These are phyloP conservation scores for Sinocyclocheilus rhinocerous DNA, from an alignment of 2,113 vertebrate genomes.

Conservation along the genomic window DNA sequence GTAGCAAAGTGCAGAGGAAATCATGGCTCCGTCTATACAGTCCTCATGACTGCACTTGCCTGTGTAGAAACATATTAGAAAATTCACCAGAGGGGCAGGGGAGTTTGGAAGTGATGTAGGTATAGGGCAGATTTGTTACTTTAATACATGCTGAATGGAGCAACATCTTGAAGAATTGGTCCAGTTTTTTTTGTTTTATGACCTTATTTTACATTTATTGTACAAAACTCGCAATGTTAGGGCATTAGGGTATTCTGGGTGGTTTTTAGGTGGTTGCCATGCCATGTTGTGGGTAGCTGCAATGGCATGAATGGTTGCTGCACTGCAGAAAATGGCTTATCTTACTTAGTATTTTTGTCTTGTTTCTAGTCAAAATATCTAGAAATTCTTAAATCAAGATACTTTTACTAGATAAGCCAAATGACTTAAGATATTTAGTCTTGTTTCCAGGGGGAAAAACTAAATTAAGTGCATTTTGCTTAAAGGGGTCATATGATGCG, in stretches of 20 bases:
- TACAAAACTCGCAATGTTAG: not conserved
- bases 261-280: not conserved
- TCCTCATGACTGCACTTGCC: not conserved
- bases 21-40: not conserved
- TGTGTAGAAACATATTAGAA: not conserved
- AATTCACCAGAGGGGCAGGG: not conserved
- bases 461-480: too few relatives aligned
- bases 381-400: too few relatives aligned
- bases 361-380: too few relatives aligned
- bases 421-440: too few relatives aligned
- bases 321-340: too few relatives aligned
- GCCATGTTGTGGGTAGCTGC: not conserved
- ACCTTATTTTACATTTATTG: not conserved
- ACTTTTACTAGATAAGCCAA: too few relatives aligned
- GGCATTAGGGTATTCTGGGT: not conserved
- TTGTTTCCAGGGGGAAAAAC: too few relatives aligned
- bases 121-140: not conserved
- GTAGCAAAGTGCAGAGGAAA: not conserved
- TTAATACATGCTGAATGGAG: not conserved
- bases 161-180: not conserved
- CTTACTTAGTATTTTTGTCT: too few relatives aligned
- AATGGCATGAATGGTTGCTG: not conserved
- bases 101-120: not conserved
- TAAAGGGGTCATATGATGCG: too few relatives aligned
- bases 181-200: not conserved